Base-by-base conservation (phyloP, 2,113 vertebrate species). In the Carlito syrichta region DNA sequence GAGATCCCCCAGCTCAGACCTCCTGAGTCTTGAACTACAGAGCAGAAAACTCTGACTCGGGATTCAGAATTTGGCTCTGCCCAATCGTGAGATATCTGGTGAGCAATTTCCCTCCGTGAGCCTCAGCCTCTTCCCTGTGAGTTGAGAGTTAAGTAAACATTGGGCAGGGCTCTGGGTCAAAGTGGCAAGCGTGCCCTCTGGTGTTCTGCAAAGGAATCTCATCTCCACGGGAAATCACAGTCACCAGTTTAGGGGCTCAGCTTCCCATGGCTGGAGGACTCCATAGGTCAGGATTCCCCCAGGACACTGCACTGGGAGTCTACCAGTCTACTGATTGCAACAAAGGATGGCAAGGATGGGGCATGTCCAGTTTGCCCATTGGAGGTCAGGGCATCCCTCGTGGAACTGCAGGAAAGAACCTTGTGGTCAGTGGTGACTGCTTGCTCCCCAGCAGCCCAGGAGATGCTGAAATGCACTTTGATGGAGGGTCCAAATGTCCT, bases 111-210 rank as follows among this genome's bases (percentile, higher is more conserved):
- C 5, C 73, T 81, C 9, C 1, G 38, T 23, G 17, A 79, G 40
- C 45, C 56, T 94, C 16, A 0, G 2, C 35, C 19, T n/a, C 54
- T 60, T 60, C 68, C 1, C 0, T 63, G 69, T 13, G 62, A 56
- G 12, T 2, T 16, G 38, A 58, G 22, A 68, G 48, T 45, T 32
- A 3, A 17, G 13, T 16, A 3, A 35, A 17, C 12, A 2, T 17
- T 7, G 22, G 11, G 23, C 54, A 62, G 30, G 63, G 8, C 17
- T 63, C 87, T 48, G 3, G 0, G 56, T 14, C 71, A 23, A 52
- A 62, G n/a, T 14, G 66, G 38, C 69, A 27, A 50, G 66, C 0
- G 14, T 30, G 54, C 97, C 96, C 96, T 94, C 97, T 98, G 40
- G 85, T 91, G 94, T 50, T 78, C 12, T 0, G 1, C 4, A 22